Evolutionary conservation across 2,797 vertebrate species (phyloP).

Genomic region (Phrynocephalus forsythii): DNA sequence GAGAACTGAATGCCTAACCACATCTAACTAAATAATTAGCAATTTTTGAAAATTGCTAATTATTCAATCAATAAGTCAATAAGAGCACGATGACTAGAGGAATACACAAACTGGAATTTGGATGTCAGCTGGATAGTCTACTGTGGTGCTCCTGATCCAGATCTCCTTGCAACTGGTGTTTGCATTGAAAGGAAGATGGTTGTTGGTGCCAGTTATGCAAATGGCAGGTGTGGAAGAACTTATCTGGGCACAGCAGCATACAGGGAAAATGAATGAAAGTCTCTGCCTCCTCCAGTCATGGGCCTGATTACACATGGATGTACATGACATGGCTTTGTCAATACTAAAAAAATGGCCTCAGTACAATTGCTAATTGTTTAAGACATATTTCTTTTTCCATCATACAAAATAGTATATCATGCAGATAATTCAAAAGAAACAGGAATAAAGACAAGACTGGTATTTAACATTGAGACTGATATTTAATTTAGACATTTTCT

Average conservation of each 20-base stretch:
- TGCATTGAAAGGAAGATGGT: no score
- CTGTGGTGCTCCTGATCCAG: not conserved
- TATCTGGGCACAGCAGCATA: not conserved
- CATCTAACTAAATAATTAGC: not conserved
- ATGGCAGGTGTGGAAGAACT: not conserved
- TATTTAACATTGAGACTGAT: conserved; percentile 4
- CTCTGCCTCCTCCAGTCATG: not conserved
- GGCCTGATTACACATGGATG: not conserved
- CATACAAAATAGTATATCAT: not conserved
- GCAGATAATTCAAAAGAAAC: not conserved
- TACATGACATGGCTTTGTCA: not conserved
- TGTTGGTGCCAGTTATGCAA: not conserved
- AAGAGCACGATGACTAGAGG: not conserved
- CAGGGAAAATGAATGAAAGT: not conserved
- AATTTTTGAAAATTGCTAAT: not conserved
- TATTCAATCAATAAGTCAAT: not conserved
- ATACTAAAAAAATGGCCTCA: not conserved
- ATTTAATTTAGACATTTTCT: not conserved
- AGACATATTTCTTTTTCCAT: not conserved
- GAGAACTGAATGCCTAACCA: not conserved
- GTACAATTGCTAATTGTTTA: not conserved
- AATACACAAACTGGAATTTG: not conserved
- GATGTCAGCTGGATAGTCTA: not conserved
- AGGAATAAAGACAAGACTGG: not conserved
- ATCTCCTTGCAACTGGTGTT: not conserved